Evolutionary conservation across 2,888 invertebrate species (phyloP), one percentile per base, ranked within the genome.

Genomic region (Barypeithes pellucidus): DNA sequence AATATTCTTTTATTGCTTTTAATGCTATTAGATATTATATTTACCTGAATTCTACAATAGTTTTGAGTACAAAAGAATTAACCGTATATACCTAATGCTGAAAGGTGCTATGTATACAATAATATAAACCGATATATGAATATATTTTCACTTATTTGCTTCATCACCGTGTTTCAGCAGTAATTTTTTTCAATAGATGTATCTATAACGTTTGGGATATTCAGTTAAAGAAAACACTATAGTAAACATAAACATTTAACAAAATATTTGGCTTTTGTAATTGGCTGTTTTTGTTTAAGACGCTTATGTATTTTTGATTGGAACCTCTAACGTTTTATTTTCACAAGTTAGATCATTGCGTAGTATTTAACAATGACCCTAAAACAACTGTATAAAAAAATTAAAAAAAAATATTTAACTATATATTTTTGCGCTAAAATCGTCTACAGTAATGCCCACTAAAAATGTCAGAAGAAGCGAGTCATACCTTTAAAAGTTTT

Each of bases 151-250:
- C 41, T 54, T 76, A 72, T 68, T 73, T 77, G 76, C 77, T 76
- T 75, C 74, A 75, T 79, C 77, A 77, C 72, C 67, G 65, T 79
- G 77, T 75, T 77, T 77, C 75, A 77, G 77, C 77, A 76, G 71
- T 76, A 77, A 69, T 72, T 73, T 45, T 61, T 41, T 72, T 62
- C 36, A 61, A 62, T 57, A 39, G 57, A 43, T 39, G 39, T 43
- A 67, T 72, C 57, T 39, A 61, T 61, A 36, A 39, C 50, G 20
- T 24, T 22, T 54, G 2, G 18, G 14, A 45, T 16, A n/a, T 16
- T 43, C n/a, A 29, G 12, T 45, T 29, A 14, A 7, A 47, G 3
- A 18, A 60, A 50, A 63, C 2, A 62, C 29, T 47, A 29, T 41
- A 45, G 14, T 14, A 57, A 29, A 33, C 9, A 57, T 14, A 3